A percentile compares a stretch with the other conserved stretches of the same genome.
Evolutionary conservation across 1,140 invertebrate species (phyloP).

Genomic region (Caenorhabditis tropicalis): DNA sequence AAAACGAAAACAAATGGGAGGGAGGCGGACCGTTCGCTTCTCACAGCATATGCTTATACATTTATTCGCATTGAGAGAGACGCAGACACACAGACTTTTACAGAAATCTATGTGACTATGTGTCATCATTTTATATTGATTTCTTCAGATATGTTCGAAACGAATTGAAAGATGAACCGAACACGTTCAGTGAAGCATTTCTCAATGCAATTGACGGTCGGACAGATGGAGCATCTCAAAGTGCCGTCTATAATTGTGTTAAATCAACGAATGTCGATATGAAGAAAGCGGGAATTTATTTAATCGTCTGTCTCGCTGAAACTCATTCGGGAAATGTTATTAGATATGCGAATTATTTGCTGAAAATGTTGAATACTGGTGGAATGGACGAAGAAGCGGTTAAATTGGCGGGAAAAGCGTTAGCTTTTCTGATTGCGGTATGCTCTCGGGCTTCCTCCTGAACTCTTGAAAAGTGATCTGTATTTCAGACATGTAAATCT

Average conservation of each 20-base stretch:
- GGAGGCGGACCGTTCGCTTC: too few relatives aligned
- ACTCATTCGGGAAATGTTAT: conserved; percentile 46
- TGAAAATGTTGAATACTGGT: conserved; percentile 56
- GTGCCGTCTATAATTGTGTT: conserved; percentile 55
- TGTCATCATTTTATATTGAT: not conserved
- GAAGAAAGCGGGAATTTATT: conserved; percentile 61
- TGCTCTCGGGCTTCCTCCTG: too few relatives aligned
- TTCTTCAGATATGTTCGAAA: conserved; percentile 19
- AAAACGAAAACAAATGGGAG: too few relatives aligned
- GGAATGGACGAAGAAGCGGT: conserved; percentile 50
- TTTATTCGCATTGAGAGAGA: too few relatives aligned
- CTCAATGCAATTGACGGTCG: not conserved
- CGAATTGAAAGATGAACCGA: conserved; percentile 13
- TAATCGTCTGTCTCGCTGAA: conserved; percentile 58
- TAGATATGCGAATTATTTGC: conserved; percentile 57
- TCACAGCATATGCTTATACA: too few relatives aligned
- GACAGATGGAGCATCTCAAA: conserved; percentile 44
- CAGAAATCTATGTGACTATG: too few relatives aligned
- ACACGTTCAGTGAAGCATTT: not conserved
- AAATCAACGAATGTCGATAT: conserved; percentile 58
- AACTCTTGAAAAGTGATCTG: too few relatives aligned
- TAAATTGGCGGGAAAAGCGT: conserved; percentile 55
- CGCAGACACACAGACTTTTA: too few relatives aligned
- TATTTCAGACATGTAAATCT: conserved; percentile 64
- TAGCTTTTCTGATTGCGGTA: conserved; percentile 55